Evolutionary conservation across 2,888 invertebrate genomes (phyloP).

Genomic region (Noctua comes): DNA sequence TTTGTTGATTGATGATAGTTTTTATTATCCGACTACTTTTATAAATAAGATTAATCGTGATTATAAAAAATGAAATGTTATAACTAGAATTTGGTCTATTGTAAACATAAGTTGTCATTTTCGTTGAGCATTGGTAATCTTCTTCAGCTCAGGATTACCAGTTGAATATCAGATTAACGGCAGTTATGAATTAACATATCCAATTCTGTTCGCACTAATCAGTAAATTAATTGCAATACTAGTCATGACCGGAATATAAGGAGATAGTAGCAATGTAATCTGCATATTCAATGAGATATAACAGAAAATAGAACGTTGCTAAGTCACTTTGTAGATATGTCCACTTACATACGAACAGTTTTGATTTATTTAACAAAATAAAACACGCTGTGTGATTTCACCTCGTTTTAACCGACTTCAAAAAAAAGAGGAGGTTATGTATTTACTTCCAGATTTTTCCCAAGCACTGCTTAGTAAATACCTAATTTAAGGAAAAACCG

Average conservation of each 20-base stretch:
- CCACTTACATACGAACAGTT: no score
- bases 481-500: not conserved
- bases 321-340: not conserved
- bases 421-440: not conserved
- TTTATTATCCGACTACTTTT: not conserved
- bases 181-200: constrained; percentile 8
- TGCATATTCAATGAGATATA: constrained; percentile 24
- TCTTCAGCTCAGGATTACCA: not conserved
- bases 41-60: not conserved
- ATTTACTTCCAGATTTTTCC: not conserved
- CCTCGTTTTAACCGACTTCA: not conserved
- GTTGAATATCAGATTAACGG: not conserved
- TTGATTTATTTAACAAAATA: constrained; percentile 4
- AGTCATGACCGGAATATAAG: constrained; percentile 8
- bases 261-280: constrained; percentile 8
- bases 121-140: not conserved
- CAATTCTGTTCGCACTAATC: constrained; percentile 21
- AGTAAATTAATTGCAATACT: constrained; percentile 22
- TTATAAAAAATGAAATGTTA: not conserved
- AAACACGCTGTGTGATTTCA: not conserved
- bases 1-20: constrained; percentile 28
- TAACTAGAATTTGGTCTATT: not conserved
- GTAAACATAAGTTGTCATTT: not conserved
- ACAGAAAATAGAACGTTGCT: not conserved
- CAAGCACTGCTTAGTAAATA: not conserved